Evolutionary conservation across 2,888 invertebrate genomes (phyloP).

Genomic region (Dorcus parallelipipedus): DNA sequence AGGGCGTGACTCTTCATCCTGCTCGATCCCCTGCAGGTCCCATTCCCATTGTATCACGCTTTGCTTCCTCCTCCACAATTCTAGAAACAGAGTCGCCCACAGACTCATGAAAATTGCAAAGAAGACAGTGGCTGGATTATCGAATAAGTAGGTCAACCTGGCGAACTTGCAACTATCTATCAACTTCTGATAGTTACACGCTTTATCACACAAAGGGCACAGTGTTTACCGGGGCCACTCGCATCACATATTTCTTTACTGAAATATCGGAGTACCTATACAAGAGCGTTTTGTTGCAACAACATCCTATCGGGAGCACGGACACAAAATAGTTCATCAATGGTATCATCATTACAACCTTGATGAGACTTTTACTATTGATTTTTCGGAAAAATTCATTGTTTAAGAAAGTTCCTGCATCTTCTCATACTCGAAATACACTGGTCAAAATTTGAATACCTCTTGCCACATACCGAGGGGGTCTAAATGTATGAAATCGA

Average conservation of each 20-base stretch:
- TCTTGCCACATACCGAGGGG: too few species aligned
- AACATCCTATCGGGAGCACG: too few species aligned
- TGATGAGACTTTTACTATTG: too few species aligned
- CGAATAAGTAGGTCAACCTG: constrained; percentile 87
- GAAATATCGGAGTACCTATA: constrained; percentile 29
- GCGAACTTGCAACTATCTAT: constrained; percentile 88
- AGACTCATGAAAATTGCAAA: constrained; percentile 96
- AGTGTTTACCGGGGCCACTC: constrained; percentile 74
- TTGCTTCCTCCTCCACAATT: constrained; percentile 93
- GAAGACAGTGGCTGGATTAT: constrained; percentile 91
- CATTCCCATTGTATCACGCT: constrained; percentile 94
- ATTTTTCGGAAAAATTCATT: too few species aligned
- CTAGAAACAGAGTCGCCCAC: constrained; percentile 92
- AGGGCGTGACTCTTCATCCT: constrained; percentile 86
- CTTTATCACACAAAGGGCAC: constrained; percentile 90
- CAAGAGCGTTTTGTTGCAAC: not conserved
- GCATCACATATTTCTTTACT: constrained; percentile 78
- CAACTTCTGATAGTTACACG: constrained; percentile 81
- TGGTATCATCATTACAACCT: too few species aligned
- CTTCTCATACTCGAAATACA: too few species aligned
- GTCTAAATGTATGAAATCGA: too few species aligned
- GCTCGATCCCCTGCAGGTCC: constrained; percentile 87
- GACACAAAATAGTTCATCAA: too few species aligned
- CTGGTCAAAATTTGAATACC: too few species aligned
- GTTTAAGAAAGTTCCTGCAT: too few species aligned